Percentiles rank a stretch among this genome's conserved stretches.
These are phyloP conservation scores for Echiichthys vipera DNA, from an alignment of 2,797 vertebrate species.

Conservation along the genomic window DNA sequence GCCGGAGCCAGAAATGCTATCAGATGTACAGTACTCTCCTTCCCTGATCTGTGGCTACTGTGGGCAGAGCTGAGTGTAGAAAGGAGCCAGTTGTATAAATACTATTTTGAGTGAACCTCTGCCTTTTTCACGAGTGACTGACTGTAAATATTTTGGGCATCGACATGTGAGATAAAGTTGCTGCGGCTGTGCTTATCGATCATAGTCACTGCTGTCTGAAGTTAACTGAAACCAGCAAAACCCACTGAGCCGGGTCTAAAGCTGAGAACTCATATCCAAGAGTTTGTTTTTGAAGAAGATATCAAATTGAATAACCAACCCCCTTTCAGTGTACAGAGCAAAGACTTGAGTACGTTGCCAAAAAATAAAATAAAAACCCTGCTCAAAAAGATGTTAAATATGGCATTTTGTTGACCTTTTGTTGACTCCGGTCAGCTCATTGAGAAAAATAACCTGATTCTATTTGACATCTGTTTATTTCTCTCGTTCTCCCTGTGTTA, in stretches of 20 bases:
- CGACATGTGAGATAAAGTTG: slow-evolving; percentile 40
- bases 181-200: slow-evolving; percentile 74
- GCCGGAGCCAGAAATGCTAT: slow-evolving; percentile 46
- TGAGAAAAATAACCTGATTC: slow-evolving; percentile 63
- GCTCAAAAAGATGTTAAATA: slow-evolving; percentile 45
- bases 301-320: slow-evolving; percentile 25
- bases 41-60: slow-evolving; percentile 58
- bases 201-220: slow-evolving; percentile 33
- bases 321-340: slow-evolving; percentile 25
- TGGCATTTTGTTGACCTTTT: slow-evolving; percentile 64
- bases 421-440: slow-evolving; percentile 26
- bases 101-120: slow-evolving; percentile 29
- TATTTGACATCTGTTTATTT: slow-evolving; percentile 58
- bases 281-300: slow-evolving; percentile 25
- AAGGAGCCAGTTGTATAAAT: slow-evolving; percentile 13
- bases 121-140: slow-evolving; percentile 13
- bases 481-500: slow-evolving; percentile 22
- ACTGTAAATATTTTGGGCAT: slow-evolving; percentile 37
- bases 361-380: slow-evolving; percentile 48
- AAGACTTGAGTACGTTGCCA: slow-evolving; percentile 12
- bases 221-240: slow-evolving; percentile 45
- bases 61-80: slow-evolving; percentile 31
- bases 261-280: slow-evolving; percentile 10
- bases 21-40: slow-evolving; percentile 25
- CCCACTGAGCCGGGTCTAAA: slow-evolving; percentile 24